Evolutionary conservation across 2,888 invertebrate species (phyloP).

Genomic region (Acrobasis repandana): DNA sequence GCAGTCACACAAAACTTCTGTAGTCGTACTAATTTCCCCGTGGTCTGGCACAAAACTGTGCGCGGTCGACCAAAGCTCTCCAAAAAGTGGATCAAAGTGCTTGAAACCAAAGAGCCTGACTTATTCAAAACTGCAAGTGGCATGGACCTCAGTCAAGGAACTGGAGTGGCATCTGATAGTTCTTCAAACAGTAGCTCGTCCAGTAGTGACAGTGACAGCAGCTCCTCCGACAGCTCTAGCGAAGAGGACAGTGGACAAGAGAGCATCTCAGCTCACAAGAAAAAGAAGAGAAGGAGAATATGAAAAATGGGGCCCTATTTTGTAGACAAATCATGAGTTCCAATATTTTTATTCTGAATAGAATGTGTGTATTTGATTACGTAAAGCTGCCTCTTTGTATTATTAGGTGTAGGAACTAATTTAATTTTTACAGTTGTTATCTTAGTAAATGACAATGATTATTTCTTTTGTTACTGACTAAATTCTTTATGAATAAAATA

Average conservation of each 20-base stretch:
- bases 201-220: conserved; percentile 85
- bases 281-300: conserved; percentile 86
- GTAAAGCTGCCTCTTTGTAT: conserved; percentile 61
- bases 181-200: conserved; percentile 94
- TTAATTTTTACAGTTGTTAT: conserved; percentile 54
- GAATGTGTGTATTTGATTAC: conserved; percentile 47
- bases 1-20: conserved; percentile 99
- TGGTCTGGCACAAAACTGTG: conserved; percentile 99
- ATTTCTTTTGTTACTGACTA: conserved; percentile 51
- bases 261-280: conserved; percentile 93
- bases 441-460: conserved; percentile 45
- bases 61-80: conserved; percentile 97
- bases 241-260: conserved; percentile 94
- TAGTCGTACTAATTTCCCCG: conserved; percentile 96
- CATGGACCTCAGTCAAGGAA: conserved; percentile 92
- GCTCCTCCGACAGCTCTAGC: conserved; percentile 78
- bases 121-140: conserved; percentile 90
- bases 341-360: conserved; percentile 36
- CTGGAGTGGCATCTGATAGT: conserved; percentile 97
- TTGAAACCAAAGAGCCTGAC: conserved; percentile 88
- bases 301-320: conserved; percentile 41
- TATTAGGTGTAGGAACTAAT: conserved; percentile 58
- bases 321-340: conserved; percentile 45
- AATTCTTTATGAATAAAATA: conserved; percentile 54
- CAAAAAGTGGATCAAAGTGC: conserved; percentile 92